Base-by-base conservation (phyloP, 1,140 invertebrate species). In the Lasioglossum albipes region DNA sequence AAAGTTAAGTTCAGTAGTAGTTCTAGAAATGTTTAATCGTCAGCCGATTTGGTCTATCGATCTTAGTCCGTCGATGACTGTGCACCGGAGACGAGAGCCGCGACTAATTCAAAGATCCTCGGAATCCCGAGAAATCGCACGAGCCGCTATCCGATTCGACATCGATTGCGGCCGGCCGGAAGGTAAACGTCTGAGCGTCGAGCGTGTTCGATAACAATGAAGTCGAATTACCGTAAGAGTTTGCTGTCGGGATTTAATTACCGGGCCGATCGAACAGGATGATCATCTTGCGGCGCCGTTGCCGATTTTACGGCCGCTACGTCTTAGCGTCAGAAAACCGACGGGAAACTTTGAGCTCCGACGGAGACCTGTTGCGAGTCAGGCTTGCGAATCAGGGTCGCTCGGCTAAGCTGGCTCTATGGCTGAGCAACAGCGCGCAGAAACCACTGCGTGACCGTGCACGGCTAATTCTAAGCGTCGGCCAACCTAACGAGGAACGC, bases 321-420 rank as follows among this genome's bases (percentile, higher is more conserved):
- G 42, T 78, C 41, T 16, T 20, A 20, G 52, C 18, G 52, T 45
- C 45, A 22, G 83, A 70, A 77, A 85, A 76, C 66, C 67, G 45
- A 70, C 10, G 69, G 13, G 75, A 79, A 86, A 75, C 75, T 83
- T 82, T 20, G 62, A 72, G 69, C 72, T 45, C 52, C 62, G 66
- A 75, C 73, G 62, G 70, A 69, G 64, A 86, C 85, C 81, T 86
- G 85, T 86, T 86, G 84, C 85, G 49, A 86, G 61, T 67, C 52
- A 41, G 62, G 57, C 27, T 27, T 27, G 27, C 85, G 49, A 86
- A 65, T 67, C 52, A 41, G 67, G 57, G 7, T 57, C 49, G 64
- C 16, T 0, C 5, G 41, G 22, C 18, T 36, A 64, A 7, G 22
- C 45, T 36, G 16, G 22, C 45, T 13, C 22, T 22, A n/a, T 59